phyloP scores from a whole-genome alignment of 2,888 invertebrate genomes.

The Chymomyza procnemis region DNA sequence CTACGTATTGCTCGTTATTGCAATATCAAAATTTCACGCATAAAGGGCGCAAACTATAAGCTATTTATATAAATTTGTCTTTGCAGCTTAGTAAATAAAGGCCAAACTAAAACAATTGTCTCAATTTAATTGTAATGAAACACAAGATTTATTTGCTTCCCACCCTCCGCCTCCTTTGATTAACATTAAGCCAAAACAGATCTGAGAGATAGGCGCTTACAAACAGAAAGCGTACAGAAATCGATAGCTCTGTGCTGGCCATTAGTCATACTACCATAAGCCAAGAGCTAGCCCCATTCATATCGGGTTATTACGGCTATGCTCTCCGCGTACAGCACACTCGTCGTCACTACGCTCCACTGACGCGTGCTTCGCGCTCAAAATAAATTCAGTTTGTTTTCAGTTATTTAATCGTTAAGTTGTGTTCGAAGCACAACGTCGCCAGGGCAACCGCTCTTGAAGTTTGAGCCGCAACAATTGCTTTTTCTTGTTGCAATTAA shows the following conservation, averaged over 20 bases:
- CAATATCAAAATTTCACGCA: constrained; percentile 37
- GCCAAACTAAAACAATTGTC: constrained; percentile 20
- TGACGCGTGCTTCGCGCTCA: constrained; percentile 22
- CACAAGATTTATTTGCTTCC: constrained; percentile 1
- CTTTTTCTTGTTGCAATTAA: not conserved
- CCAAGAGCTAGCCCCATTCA: constrained; percentile 12
- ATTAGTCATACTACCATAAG: constrained; percentile 50
- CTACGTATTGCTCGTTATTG: constrained; percentile 29
- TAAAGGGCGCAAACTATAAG: constrained; percentile 59
- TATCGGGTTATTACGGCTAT: constrained; percentile 2
- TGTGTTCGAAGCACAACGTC: constrained; percentile 58
- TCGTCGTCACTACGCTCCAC: constrained; percentile 15
- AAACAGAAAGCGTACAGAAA: constrained; percentile 25
- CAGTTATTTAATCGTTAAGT: constrained; percentile 75
- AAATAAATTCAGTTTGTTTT: constrained; percentile 62
- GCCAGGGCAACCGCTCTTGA: constrained; percentile 52
- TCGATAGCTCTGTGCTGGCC: constrained; percentile 1
- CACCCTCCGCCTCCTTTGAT: too few species aligned
- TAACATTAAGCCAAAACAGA: constrained; percentile 3
- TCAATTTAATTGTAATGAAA: too few species aligned
- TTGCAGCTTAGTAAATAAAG: constrained; percentile 58
- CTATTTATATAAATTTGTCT: constrained; percentile 70
- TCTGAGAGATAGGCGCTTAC: constrained; percentile 1
- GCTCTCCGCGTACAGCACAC: not conserved
- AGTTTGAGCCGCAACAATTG: constrained; percentile 26